These are phyloP conservation scores for Cinclus mexicanus DNA, from an alignment of 2,113 vertebrate species.

Conservation along the genomic window DNA sequence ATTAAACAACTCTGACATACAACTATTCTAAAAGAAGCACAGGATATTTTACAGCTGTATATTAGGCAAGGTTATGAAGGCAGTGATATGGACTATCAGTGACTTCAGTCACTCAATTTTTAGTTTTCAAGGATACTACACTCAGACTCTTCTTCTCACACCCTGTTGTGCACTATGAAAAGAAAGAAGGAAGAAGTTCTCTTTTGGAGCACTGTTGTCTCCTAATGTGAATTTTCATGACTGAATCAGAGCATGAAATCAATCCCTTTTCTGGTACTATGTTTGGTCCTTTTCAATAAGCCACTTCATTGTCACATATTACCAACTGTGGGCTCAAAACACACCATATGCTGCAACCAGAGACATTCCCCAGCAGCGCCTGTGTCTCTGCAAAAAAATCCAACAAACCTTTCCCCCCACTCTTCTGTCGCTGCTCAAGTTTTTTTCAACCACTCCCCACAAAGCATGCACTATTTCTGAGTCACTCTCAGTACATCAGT, in stretches of 20 bases:
- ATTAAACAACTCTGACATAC: neutral
- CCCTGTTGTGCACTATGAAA: neutral
- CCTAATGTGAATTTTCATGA: neutral
- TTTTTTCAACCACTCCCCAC: neutral
- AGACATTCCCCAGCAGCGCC: neutral
- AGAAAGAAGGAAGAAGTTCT: neutral
- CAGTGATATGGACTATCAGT: neutral
- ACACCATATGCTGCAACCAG: neutral
- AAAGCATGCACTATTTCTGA: neutral
- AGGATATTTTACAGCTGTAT: constrained; percentile 2
- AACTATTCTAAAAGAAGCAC: neutral
- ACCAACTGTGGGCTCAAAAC: neutral
- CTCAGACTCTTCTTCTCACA: neutral
- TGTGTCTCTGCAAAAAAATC: neutral
- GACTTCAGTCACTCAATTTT: neutral
- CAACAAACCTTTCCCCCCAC: neutral
- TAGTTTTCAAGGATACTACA: neutral
- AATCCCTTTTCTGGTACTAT: neutral
- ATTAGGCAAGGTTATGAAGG: neutral
- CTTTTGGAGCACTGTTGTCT: neutral
- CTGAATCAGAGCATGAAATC: neutral
- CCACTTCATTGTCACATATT: neutral
- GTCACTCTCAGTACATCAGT: neutral
- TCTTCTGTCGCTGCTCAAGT: neutral
- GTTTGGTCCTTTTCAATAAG: neutral